phyloP scores from a whole-genome alignment of 53 echinoderm and acorn worm genomes.

The Arbacia lixula region DNA sequence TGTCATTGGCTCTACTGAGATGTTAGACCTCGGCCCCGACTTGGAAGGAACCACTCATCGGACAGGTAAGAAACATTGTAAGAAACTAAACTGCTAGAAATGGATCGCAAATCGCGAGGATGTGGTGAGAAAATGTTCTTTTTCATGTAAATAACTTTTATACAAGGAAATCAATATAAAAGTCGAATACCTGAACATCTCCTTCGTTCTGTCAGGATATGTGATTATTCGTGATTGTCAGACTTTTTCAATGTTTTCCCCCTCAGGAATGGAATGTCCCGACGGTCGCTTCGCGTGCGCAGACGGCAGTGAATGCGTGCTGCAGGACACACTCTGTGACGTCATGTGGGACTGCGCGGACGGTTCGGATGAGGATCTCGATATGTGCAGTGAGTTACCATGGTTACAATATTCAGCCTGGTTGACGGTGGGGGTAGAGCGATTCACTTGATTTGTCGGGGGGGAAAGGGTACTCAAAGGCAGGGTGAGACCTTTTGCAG shows the following conservation, averaged over 20 bases:
- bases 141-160: too few species aligned
- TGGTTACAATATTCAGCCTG: too few species aligned
- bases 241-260: too few species aligned
- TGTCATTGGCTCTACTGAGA: not conserved
- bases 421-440: too few species aligned
- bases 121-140: too few species aligned
- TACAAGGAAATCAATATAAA: too few species aligned
- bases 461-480: too few species aligned
- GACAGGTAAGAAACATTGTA: slow-evolving; percentile 18
- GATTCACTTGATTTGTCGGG: too few species aligned
- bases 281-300: slow-evolving; percentile 45
- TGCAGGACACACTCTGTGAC: slow-evolving; percentile 54
- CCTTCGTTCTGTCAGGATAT: not conserved
- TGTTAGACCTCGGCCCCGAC: slow-evolving; percentile 17
- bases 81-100: too few species aligned
- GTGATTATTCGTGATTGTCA: not conserved
- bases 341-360: slow-evolving; percentile 59
- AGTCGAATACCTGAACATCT: not conserved
- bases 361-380: slow-evolving; percentile 55
- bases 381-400: slow-evolving; percentile 67
- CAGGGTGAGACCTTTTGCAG: too few species aligned
- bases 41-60: not conserved
- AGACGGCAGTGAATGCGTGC: slow-evolving; percentile 58
- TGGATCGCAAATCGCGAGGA: too few species aligned
- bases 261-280: slow-evolving; percentile 19